Percentiles rank a stretch among this genome's conserved stretches.
These are phyloP conservation scores for Mastomys coucha DNA, from an alignment of 2,113 vertebrate species.

Conservation along the genomic window DNA sequence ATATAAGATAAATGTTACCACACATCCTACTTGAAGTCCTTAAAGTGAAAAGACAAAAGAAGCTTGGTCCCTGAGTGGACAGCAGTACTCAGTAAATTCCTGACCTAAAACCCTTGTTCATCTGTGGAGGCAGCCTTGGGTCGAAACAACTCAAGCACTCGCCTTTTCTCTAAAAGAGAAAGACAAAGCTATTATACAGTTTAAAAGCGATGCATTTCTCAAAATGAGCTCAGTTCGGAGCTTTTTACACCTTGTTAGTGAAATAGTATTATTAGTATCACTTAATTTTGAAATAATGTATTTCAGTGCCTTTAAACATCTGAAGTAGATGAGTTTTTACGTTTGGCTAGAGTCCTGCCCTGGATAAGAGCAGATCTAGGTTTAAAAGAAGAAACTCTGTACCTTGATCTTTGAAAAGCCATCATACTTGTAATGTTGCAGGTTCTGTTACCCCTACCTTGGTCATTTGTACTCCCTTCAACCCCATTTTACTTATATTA, in stretches of 20 bases:
- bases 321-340: not conserved
- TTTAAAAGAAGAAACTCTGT: constrained; percentile 28
- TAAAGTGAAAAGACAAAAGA: not conserved
- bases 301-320: not conserved
- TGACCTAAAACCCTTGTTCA: not conserved
- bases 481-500: not conserved
- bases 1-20: not conserved
- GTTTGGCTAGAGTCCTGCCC: not conserved
- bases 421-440: not conserved
- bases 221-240: not conserved
- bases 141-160: not conserved
- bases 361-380: constrained; percentile 2
- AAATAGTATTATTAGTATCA: not conserved
- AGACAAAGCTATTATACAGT: not conserved
- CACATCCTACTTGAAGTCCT: not conserved
- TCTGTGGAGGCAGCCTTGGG: not conserved
- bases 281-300: constrained; percentile 34
- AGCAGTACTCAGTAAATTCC: not conserved
- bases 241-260: not conserved
- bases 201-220: not conserved
- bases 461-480: not conserved
- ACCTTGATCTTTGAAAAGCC: constrained; percentile 25
- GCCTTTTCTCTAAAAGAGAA: not conserved
- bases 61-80: not conserved
- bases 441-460: not conserved